Evolutionary conservation across 2,113 vertebrate genomes (phyloP).

Genomic region (Periophthalmus modestus): DNA sequence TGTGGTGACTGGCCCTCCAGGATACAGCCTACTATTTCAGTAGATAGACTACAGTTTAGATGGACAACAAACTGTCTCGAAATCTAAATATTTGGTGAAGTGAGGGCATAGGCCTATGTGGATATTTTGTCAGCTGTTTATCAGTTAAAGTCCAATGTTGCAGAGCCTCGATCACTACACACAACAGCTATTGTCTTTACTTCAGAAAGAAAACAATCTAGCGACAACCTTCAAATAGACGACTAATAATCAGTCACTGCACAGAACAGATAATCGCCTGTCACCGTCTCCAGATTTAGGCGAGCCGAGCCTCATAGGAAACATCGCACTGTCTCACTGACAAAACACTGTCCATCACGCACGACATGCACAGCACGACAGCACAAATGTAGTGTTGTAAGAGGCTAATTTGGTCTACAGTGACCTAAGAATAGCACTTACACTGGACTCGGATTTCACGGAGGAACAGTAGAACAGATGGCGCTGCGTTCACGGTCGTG

Average conservation of each 20-base stretch:
- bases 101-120: not conserved
- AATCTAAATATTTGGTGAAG: not conserved
- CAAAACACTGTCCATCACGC: conserved; percentile 4
- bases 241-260: conserved; percentile 4
- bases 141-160: not conserved
- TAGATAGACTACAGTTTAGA: not conserved
- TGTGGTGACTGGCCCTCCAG: not conserved
- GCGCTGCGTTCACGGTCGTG: conserved; percentile 31
- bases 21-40: not conserved
- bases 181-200: not conserved
- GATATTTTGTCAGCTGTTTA: not conserved
- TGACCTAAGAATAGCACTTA: conserved; percentile 67
- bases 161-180: not conserved
- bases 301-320: not conserved
- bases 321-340: conserved; percentile 10
- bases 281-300: conserved; percentile 6
- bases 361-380: conserved; percentile 1
- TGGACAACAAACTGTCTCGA: too few relatives aligned
- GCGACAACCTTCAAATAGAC: conserved; percentile 15
- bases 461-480: conserved; percentile 63
- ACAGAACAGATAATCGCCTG: conserved; percentile 29
- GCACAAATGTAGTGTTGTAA: conserved; percentile 1
- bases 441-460: conserved; percentile 57
- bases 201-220: not conserved
- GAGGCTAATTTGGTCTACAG: conserved; percentile 55